Percentiles rank a stretch among this genome's conserved stretches.
Evolutionary conservation across 2,888 invertebrate genomes (phyloP).

Genomic region (Drosophila melanocephala): DNA sequence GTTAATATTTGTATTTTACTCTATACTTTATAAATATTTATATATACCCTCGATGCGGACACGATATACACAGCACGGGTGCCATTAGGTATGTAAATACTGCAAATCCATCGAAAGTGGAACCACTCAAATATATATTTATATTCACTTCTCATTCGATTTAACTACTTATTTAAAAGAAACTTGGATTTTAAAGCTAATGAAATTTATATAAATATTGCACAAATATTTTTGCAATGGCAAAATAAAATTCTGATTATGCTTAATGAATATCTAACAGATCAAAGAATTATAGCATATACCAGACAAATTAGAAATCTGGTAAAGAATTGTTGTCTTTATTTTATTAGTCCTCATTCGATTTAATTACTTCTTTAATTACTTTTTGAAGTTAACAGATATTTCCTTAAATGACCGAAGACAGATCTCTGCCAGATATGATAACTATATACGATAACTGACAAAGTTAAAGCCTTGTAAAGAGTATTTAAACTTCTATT

Average conservation of each 20-base stretch:
- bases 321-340: neutral
- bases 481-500: neutral
- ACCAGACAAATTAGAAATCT: neutral
- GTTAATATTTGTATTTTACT: conserved; percentile 48
- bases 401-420: neutral
- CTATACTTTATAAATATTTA: neutral
- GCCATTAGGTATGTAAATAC: neutral
- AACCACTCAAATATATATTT: neutral
- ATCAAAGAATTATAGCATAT: neutral
- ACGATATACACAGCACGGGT: neutral
- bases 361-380: neutral
- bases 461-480: neutral
- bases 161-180: neutral
- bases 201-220: neutral
- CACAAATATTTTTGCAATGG: neutral
- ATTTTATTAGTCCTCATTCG: neutral
- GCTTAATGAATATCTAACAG: neutral
- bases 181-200: neutral
- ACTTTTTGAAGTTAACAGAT: neutral
- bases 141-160: neutral
- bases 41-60: conserved; percentile 3
- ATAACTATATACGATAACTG: neutral
- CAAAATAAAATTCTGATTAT: neutral
- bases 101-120: too few species aligned
- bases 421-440: neutral